Evolutionary conservation across 1,140 invertebrate genomes (phyloP), one percentile per base, ranked within the genome.

Genomic region (Brachionus paranguensis): DNA sequence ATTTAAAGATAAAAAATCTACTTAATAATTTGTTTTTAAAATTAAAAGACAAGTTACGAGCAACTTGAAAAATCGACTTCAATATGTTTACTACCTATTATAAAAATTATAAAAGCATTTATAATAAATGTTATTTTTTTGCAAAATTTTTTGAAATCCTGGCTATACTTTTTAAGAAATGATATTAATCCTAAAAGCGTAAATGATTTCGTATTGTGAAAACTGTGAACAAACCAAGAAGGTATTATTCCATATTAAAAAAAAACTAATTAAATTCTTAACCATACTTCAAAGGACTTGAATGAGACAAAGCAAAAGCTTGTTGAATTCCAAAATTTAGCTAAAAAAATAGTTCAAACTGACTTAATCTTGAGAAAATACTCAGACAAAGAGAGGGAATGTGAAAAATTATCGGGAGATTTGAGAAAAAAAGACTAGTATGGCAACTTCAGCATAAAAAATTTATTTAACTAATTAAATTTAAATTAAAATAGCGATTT

Each of bases 331-430:
- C 78, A 81, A 45, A 81, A 24, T 45, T 64, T 81, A 43, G 78
- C 78, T n/a, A 60, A 81, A 45, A 60, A 64, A 29, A 81, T 81
- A 33, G 64, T 81, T 64, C 78, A 81, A 0, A 68, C 64, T 29
- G 78, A 81, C 41, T 64, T 81, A 45, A 29, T 81, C n/a, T 47
- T 81, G 24, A 81, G 53, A 81, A 81, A 81, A 81, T 81, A 45
- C 11, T 64, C 53, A 41, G 78, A 81, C 10, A 81, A 81, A 37
- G 78, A 81, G 45, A 27, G n/a, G 12, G 78, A 81, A 81, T 81
- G 78, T 11, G 17, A 64, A 41, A 60, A 64, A 33, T 27, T 81
- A 29, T 20, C 14, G 10, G n/a, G 41, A 6, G 78, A 81, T 12
- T 27, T 81, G 37, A 33, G 50, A n/a, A 81, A 81, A 33, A 68